A percentile compares a stretch with the other conserved stretches of the same genome.
Evolutionary conservation across 2,888 invertebrate species (phyloP).

Genomic region (Deladenus siricidicola): DNA sequence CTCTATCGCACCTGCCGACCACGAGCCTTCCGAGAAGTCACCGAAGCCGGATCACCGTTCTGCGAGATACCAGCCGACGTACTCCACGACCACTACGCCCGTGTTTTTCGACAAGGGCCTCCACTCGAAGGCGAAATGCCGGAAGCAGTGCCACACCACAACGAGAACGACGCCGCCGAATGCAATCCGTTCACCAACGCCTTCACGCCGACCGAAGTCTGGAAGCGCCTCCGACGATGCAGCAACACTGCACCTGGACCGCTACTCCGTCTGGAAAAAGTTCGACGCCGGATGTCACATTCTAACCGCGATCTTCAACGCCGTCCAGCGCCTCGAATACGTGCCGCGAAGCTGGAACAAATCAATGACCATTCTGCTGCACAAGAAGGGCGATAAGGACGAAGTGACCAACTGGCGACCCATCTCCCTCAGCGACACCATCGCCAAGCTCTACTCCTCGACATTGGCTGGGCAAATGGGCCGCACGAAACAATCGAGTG

Average conservation of each 20-base stretch:
- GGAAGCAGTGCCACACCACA: not conserved
- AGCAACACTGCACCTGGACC: not conserved
- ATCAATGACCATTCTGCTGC: conserved; percentile 30
- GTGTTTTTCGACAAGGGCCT: not conserved
- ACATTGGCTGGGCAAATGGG: conserved; percentile 35
- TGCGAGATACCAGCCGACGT: not conserved
- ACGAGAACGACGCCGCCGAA: not conserved
- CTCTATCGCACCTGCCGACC: not conserved
- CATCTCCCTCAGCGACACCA: conserved; percentile 27
- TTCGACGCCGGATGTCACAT: conserved; percentile 25
- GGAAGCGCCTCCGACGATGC: not conserved
- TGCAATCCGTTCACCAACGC: not conserved
- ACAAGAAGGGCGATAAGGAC: conserved; percentile 38
- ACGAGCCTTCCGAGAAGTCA: not conserved
- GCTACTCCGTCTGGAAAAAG: not conserved
- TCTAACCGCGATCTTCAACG: conserved; percentile 7
- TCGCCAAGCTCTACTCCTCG: conserved; percentile 29
- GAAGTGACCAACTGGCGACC: conserved; percentile 44
- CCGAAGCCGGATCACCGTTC: not conserved
- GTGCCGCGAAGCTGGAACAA: conserved; percentile 28
- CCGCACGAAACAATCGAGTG: conserved; percentile 16
- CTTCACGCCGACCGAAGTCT: not conserved
- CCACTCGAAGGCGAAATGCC: not conserved
- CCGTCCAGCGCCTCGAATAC: not conserved
- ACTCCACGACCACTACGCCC: not conserved